A percentile compares a stretch with the other conserved stretches of the same genome.
Evolutionary conservation across 2,888 invertebrate species (phyloP).

Genomic region (Phortica okadai): DNA sequence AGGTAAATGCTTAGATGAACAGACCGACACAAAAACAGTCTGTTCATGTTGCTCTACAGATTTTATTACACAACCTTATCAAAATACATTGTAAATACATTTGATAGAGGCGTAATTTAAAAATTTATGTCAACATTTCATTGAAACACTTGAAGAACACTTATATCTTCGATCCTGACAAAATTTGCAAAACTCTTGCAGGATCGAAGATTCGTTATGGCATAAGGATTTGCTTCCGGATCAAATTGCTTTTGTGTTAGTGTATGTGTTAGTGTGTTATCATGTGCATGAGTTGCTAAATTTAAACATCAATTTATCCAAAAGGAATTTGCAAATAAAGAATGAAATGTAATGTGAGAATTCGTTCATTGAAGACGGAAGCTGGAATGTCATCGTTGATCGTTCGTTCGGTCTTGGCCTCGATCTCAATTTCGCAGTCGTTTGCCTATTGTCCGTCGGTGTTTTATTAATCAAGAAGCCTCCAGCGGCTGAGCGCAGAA

Average conservation of each 20-base stretch:
- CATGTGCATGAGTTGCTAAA: background rate
- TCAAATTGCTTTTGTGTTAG: background rate
- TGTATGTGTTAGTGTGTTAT: background rate
- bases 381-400: slow-evolving; percentile 49
- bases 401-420: background rate
- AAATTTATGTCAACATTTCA: no score
- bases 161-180: no score
- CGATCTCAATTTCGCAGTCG: slow-evolving; percentile 12
- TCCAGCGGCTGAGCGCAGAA: background rate
- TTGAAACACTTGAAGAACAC: no score
- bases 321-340: background rate
- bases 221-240: background rate
- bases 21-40: no score
- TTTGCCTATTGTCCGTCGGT: slow-evolving; percentile 63
- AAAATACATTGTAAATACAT: no score
- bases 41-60: no score
- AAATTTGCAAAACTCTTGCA: no score
- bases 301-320: background rate
- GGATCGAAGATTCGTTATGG: no score
- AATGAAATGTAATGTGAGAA: slow-evolving; percentile 59
- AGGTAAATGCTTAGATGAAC: background rate
- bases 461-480: slow-evolving; percentile 68
- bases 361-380: slow-evolving; percentile 57
- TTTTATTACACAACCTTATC: no score
- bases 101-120: no score